Percentiles rank a stretch among this genome's conserved stretches.
Conservation (phyloP, 2,113 vertebrate genomes). For the Balaenoptera acutorostrata region DNA sequence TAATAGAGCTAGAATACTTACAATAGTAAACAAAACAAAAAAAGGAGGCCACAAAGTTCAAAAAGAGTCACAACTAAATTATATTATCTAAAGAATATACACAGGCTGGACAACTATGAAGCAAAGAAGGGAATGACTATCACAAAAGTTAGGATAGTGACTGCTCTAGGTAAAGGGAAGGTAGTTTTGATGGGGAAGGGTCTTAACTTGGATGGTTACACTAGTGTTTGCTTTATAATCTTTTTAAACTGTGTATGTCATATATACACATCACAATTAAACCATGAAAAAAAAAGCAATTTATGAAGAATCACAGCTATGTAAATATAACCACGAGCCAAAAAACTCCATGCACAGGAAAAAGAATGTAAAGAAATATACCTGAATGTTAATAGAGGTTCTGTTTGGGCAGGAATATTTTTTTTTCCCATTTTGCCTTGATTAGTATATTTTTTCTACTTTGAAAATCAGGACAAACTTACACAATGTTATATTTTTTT, state of each 20-base stretch:
- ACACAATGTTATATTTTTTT: background rate
- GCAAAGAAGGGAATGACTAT: background rate
- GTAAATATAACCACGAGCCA: background rate
- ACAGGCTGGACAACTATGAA: background rate
- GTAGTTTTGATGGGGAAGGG: background rate
- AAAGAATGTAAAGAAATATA: background rate
- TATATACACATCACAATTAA: background rate
- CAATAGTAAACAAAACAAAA: background rate
- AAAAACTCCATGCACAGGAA: background rate
- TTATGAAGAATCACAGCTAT: background rate
- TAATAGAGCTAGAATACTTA: background rate
- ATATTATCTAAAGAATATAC: background rate
- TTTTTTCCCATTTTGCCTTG: background rate
- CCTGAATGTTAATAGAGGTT: background rate
- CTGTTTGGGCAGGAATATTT: background rate
- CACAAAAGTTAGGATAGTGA: background rate
- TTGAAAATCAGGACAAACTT: conserved; percentile 27
- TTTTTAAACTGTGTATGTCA: background rate
- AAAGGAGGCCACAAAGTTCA: background rate
- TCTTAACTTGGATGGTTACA: background rate
- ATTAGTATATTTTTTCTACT: background rate
- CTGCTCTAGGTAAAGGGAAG: background rate
- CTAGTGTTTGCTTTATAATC: background rate
- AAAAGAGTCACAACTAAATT: background rate
- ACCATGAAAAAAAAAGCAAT: background rate